Evolutionary conservation across 1,140 invertebrate species (phyloP).

Genomic region (Xylocopa sonorina): DNA sequence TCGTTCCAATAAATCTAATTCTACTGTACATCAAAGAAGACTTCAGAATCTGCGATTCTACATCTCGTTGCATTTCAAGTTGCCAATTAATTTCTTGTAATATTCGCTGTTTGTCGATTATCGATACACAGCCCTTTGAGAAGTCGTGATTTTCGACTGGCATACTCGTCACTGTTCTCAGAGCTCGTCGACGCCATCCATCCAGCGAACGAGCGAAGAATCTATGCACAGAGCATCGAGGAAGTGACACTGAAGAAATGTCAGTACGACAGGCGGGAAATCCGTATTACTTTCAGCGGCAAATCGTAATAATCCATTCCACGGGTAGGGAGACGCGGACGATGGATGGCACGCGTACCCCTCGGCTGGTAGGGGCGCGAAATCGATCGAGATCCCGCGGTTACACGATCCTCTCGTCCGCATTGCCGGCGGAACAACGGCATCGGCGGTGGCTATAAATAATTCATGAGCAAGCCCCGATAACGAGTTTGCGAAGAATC

Average conservation of each 20-base stretch:
- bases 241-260: not conserved
- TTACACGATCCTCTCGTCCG: constrained; percentile 35
- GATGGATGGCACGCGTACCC: constrained; percentile 4
- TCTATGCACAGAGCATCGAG: too few species aligned
- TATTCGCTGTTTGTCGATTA: not conserved
- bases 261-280: not conserved
- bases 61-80: too few species aligned
- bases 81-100: too few species aligned
- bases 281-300: constrained; percentile 20
- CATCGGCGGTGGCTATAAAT: constrained; percentile 32
- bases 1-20: not conserved
- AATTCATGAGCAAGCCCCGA: constrained; percentile 46
- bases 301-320: constrained; percentile 49
- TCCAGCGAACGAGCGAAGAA: too few species aligned
- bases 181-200: not conserved
- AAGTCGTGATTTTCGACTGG: too few species aligned
- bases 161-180: too few species aligned
- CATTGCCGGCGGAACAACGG: constrained; percentile 4
- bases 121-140: too few species aligned
- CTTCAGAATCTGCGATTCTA: too few species aligned
- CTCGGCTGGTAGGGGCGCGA: not conserved
- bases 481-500: constrained; percentile 53
- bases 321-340: constrained; percentile 16
- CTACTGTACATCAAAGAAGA: not conserved
- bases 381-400: constrained; percentile 45